Conservation (phyloP, 2,113 vertebrate genomes). For the Cavia porcellus region DNA sequence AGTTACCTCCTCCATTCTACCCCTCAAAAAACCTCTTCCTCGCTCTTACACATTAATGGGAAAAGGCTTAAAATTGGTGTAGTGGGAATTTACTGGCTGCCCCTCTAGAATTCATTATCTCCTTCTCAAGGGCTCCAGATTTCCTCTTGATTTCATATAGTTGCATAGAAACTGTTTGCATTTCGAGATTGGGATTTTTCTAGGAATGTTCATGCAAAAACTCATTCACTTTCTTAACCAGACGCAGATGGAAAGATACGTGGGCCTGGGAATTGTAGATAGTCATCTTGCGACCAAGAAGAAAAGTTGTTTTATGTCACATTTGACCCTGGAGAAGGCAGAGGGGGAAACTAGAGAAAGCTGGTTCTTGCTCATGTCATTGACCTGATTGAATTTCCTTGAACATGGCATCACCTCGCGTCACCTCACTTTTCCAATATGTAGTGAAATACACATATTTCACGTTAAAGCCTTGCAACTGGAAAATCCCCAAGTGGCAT, state of each 20-base stretch:
- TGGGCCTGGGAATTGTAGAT: not conserved
- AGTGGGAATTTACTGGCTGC: not conserved
- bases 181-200: not conserved
- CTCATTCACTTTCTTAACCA: not conserved
- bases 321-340: not conserved
- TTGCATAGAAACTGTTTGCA: not conserved
- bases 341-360: not conserved
- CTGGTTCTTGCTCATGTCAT: not conserved
- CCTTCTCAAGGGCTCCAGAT: not conserved
- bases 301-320: not conserved
- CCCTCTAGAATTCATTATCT: not conserved
- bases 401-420: not conserved
- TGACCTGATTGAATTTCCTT: not conserved
- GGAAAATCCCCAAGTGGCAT: not conserved
- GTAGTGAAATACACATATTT: conserved; percentile 10
- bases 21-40: not conserved
- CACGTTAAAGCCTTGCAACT: not conserved
- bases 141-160: conserved; percentile 2
- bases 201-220: not conserved
- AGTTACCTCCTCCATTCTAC: not conserved
- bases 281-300: not conserved
- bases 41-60: not conserved
- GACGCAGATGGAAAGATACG: not conserved
- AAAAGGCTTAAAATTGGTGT: not conserved
- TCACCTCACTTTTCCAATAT: not conserved